Conservation (phyloP, 2,888 invertebrate species). For the Bellardia pandia region DNA sequence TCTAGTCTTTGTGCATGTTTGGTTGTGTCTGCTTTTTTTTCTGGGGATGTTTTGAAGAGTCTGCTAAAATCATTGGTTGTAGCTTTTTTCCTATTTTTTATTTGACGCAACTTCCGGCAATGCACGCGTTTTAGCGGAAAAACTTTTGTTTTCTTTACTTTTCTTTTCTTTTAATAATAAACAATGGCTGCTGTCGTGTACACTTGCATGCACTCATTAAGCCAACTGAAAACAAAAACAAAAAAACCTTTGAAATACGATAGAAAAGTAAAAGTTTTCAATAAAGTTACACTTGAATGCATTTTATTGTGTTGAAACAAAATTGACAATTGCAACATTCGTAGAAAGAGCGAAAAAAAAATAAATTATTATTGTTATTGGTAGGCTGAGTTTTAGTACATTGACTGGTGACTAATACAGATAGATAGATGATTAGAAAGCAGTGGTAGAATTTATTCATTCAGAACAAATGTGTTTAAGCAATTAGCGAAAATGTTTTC, state of each 20-base stretch:
- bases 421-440: slow-evolving; percentile 1
- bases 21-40: slow-evolving; percentile 10
- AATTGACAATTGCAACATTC: slow-evolving; percentile 74
- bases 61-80: slow-evolving; percentile 48
- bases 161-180: slow-evolving; percentile 59
- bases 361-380: slow-evolving; percentile 53
- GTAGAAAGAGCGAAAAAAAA: neutral
- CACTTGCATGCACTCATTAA: slow-evolving; percentile 43
- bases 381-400: slow-evolving; percentile 57
- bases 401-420: slow-evolving; percentile 26
- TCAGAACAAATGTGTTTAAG: slow-evolving; percentile 65
- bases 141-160: slow-evolving; percentile 60
- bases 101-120: slow-evolving; percentile 80
- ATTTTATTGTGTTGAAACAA: slow-evolving; percentile 77
- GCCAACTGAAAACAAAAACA: slow-evolving; percentile 10
- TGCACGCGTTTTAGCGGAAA: slow-evolving; percentile 78
- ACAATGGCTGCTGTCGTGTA: slow-evolving; percentile 50
- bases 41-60: slow-evolving; percentile 41
- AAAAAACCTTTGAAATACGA: neutral
- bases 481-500: slow-evolving; percentile 62
- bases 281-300: slow-evolving; percentile 81
- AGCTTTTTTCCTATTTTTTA: slow-evolving; percentile 75
- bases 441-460: slow-evolving; percentile 35
- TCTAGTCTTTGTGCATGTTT: slow-evolving; percentile 8
- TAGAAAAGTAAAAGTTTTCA: slow-evolving; percentile 66